Evolutionary conservation across 2,888 invertebrate genomes (phyloP), one percentile per base, ranked within the genome.

Genomic region (Drosophila acutilabella): DNA sequence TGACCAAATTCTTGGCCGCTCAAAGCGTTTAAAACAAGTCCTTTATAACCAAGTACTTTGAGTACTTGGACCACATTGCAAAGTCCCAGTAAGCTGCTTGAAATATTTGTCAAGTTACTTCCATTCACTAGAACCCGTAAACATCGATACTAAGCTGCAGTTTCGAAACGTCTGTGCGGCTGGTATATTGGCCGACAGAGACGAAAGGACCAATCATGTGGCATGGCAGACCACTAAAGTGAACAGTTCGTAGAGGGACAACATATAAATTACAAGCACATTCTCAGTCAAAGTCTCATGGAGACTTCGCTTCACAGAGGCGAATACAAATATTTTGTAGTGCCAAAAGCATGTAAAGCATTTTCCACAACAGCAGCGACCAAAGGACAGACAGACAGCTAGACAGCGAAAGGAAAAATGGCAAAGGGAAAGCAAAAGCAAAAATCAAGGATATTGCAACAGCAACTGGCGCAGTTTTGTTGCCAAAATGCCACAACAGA

Each of bases 271-370:
- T 51, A 76, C 64, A 26, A 45, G 44, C 64, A 71, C 60, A 71
- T 57, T 18, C 41, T 45, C 30, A 30, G 30, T 30, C 30, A 30
- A 8, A 30, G 48, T 45, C 41, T 18, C 30, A 23, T 41, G 38
- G n/a, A 26, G 11, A 50, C 26, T 56, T 45, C 41, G 18, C 33
- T 8, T 51, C 36, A 30, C 26, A 14, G n/a, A 47, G 23, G 11
- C 51, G 40, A 16, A 42, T 10, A 54, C 30, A 47, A 66, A 67
- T 57, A 64, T 68, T 73, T 68, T 69, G 50, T 56, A 74, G 67
- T 65, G 78, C 72, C 78, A 64, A 60, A 45, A 47, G 69, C 76
- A 76, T 80, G 76, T 75, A 59, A 64, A 54, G 54, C 54, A 78
- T 66, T 78, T 60, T 45, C 48, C 62, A 56, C 57, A 72, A 51